A percentile compares a stretch with the other conserved stretches of the same genome.
phyloP scores from a whole-genome alignment of 1,140 invertebrate species.

The Zaprionus inermis region DNA sequence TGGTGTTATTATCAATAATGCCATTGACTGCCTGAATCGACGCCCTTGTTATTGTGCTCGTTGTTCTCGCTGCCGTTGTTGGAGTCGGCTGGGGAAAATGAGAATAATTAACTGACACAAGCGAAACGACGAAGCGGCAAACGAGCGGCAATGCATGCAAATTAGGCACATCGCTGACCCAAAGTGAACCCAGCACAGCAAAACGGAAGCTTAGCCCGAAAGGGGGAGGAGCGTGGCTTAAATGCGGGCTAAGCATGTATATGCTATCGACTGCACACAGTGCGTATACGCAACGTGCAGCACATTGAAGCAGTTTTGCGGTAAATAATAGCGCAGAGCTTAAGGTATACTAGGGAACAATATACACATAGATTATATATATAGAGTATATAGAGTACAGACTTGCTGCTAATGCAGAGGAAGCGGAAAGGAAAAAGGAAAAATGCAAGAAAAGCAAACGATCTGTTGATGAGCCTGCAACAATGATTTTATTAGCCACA shows the following conservation, averaged over 20 bases:
- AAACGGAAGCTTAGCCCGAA: neutral
- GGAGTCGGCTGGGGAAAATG: conserved; percentile 28
- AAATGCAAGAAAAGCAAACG: neutral
- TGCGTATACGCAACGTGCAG: conserved; percentile 23
- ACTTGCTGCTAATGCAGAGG: neutral
- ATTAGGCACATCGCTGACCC: conserved; percentile 60
- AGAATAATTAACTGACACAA: conserved; percentile 63
- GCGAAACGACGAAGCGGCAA: conserved; percentile 19
- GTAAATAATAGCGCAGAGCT: neutral
- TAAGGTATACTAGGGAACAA: neutral
- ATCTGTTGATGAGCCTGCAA: neutral
- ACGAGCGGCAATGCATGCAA: conserved; percentile 69
- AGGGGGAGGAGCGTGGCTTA: neutral
- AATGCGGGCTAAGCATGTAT: conserved; percentile 19
- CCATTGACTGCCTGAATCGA: conserved; percentile 40
- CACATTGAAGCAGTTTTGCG: neutral
- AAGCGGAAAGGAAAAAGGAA: neutral
- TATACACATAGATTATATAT: no score
- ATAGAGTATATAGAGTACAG: no score
- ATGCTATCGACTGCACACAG: conserved; percentile 4
- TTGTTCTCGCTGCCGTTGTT: conserved; percentile 24
- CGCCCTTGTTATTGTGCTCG: conserved; percentile 39
- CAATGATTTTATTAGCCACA: neutral
- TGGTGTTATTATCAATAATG: conserved; percentile 65
- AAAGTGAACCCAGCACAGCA: conserved; percentile 33